A percentile compares a stretch with the other conserved stretches of the same genome.
These are phyloP conservation scores for Andrena flavipes DNA, from an alignment of 2,888 invertebrate species.

Conservation along the genomic window DNA sequence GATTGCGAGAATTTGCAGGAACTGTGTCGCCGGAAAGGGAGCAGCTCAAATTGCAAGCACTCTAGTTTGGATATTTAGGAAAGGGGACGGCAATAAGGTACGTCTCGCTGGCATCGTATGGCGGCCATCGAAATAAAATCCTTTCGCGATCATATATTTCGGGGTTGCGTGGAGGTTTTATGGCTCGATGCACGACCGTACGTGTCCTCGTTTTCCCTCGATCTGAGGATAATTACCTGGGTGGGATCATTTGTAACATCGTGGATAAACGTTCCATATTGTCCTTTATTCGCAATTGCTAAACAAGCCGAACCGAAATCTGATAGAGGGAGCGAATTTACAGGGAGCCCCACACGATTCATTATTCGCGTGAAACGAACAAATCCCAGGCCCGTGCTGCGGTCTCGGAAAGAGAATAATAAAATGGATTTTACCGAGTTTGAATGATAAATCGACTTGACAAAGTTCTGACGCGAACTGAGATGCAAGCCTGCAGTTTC, in stretches of 20 bases:
- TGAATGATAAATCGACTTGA: too few species aligned
- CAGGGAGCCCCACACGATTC: too few species aligned
- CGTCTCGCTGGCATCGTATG: conserved; percentile 13
- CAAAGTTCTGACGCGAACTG: too few species aligned
- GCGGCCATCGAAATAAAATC: conserved; percentile 16
- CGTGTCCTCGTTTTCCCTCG: neutral
- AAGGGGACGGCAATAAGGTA: neutral
- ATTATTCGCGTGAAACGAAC: too few species aligned
- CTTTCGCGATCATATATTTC: conserved; percentile 3
- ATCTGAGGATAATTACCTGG: neutral
- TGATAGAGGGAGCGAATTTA: neutral
- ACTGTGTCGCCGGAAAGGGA: neutral
- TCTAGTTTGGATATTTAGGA: neutral
- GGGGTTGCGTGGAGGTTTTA: conserved; percentile 1
- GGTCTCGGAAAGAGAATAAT: too few species aligned
- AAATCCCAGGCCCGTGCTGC: too few species aligned
- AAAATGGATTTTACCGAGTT: too few species aligned
- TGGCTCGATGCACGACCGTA: neutral
- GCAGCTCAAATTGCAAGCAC: conserved; percentile 3
- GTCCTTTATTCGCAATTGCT: too few species aligned
- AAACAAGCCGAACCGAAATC: neutral
- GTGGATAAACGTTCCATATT: neutral
- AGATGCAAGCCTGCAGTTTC: too few species aligned
- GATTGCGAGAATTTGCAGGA: neutral
- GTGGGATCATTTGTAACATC: neutral